Conservation (phyloP, 2,888 invertebrate species). For the Chrysopilus asiliformis region DNA sequence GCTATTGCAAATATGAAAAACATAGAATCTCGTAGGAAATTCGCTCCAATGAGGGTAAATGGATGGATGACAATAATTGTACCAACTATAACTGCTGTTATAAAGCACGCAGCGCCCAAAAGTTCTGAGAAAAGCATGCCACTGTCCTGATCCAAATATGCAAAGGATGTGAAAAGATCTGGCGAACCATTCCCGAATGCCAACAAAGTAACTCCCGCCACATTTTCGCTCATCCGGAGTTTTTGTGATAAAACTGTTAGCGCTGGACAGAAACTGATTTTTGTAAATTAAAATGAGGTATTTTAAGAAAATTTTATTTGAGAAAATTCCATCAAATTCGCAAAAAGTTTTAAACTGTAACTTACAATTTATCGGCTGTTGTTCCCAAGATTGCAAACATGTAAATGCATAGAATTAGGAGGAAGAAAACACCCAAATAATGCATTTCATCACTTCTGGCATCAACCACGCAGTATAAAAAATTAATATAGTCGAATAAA, state of each 20-base stretch:
- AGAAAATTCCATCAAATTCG: neutral
- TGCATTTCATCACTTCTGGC: slow-evolving; percentile 15
- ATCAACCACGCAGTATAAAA: slow-evolving; percentile 31
- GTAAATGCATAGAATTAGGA: slow-evolving; percentile 24
- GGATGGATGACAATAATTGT: slow-evolving; percentile 41
- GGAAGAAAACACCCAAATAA: slow-evolving; percentile 9
- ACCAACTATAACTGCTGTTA: slow-evolving; percentile 45
- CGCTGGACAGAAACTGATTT: slow-evolving; percentile 42
- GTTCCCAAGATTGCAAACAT: slow-evolving; percentile 42
- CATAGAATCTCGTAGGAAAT: slow-evolving; percentile 19
- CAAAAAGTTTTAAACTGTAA: slow-evolving; percentile 13
- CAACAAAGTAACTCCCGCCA: slow-evolving; percentile 53
- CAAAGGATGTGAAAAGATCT: slow-evolving; percentile 50
- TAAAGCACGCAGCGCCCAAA: slow-evolving; percentile 47
- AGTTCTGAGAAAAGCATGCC: slow-evolving; percentile 35
- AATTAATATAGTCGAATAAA: slow-evolving; percentile 28
- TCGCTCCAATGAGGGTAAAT: slow-evolving; percentile 30
- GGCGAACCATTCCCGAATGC: slow-evolving; percentile 59
- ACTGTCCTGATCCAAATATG: slow-evolving; percentile 30
- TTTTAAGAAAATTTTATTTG: neutral
- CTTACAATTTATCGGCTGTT: slow-evolving; percentile 46
- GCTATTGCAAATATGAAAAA: slow-evolving; percentile 20
- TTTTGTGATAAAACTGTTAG: slow-evolving; percentile 37
- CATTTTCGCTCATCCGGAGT: slow-evolving; percentile 39
- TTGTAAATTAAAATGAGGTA: slow-evolving; percentile 7